These are phyloP conservation scores for Dendrolimus pini DNA, from an alignment of 2,888 invertebrate genomes.

Conservation along the genomic window DNA sequence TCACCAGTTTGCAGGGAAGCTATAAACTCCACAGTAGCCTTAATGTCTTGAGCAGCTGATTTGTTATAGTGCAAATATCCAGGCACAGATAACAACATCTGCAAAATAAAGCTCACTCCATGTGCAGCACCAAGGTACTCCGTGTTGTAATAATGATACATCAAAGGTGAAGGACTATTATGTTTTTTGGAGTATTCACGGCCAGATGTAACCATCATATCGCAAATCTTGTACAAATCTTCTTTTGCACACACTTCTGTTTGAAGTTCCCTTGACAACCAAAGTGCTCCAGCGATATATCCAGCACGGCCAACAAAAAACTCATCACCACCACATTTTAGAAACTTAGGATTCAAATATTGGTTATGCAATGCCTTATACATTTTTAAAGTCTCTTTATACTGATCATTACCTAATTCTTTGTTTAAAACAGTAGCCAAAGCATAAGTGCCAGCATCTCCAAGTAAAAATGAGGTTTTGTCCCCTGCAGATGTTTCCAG, in stretches of 20 bases:
- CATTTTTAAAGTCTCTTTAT: conserved; percentile 38
- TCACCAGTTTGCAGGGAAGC: conserved; percentile 80
- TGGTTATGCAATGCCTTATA: conserved; percentile 52
- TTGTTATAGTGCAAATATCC: conserved; percentile 74
- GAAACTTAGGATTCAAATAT: conserved; percentile 64
- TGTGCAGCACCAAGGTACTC: conserved; percentile 86
- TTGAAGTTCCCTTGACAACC: conserved; percentile 79
- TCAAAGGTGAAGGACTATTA: conserved; percentile 80
- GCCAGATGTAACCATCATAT: conserved; percentile 83
- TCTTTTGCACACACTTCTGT: conserved; percentile 50
- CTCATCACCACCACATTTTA: conserved; percentile 86
- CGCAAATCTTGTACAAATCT: conserved; percentile 80
- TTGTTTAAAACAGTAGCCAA: conserved; percentile 80
- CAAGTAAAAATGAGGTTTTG: conserved; percentile 84
- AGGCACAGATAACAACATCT: conserved; percentile 67
- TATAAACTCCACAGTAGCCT: conserved; percentile 80
- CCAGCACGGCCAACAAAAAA: conserved; percentile 91
- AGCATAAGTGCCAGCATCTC: conserved; percentile 86
- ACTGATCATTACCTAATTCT: conserved; percentile 59
- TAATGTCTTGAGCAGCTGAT: conserved; percentile 76
- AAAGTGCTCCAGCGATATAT: conserved; percentile 85
- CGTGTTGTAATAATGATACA: conserved; percentile 86
- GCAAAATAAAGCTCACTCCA: conserved; percentile 72
- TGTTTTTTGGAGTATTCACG: conserved; percentile 78
- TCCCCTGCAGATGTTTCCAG: conserved; percentile 76